Conservation (phyloP, 64 coral and sea anemone genomes). For the Stylophora pistillata region DNA sequence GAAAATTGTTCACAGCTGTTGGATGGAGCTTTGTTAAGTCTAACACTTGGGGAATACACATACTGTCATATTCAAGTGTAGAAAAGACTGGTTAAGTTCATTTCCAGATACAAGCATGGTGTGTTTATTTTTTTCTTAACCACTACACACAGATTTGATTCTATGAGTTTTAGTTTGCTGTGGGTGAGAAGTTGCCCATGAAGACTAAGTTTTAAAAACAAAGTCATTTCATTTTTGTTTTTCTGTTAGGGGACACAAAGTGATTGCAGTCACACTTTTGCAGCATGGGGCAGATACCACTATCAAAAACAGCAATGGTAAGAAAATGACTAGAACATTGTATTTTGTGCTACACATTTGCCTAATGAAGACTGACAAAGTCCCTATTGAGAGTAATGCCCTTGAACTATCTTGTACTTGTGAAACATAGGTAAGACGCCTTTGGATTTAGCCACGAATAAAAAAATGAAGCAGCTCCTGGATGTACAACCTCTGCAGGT, state of each 20-base stretch:
- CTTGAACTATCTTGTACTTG: background rate
- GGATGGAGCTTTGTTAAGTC: too few relatives aligned
- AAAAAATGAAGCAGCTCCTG: conserved; percentile 76
- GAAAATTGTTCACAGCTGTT: too few relatives aligned
- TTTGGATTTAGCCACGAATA: conserved; percentile 49
- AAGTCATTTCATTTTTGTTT: background rate
- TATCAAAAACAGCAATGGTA: conserved; percentile 78
- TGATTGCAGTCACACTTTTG: conserved; percentile 83
- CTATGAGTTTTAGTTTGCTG: background rate
- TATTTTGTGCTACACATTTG: too few relatives aligned
- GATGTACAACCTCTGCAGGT: conserved; percentile 88
- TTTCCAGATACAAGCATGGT: too few relatives aligned
- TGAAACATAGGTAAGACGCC: conserved; percentile 52
- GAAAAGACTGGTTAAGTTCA: too few relatives aligned
- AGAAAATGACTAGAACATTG: background rate
- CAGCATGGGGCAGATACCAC: conserved; percentile 92
- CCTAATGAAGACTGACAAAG: background rate
- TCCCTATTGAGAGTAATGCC: background rate
- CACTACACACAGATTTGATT: background rate
- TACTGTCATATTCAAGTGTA: too few relatives aligned
- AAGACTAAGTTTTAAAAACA: background rate
- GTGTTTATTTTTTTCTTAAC: too few relatives aligned
- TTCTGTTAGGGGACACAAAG: conserved; percentile 78
- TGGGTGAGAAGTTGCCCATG: background rate
- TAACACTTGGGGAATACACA: too few relatives aligned